Evolutionary conservation across 2,797 vertebrate genomes (phyloP), one percentile per base, ranked within the genome.

Genomic region (Okamejei kenojei): DNA sequence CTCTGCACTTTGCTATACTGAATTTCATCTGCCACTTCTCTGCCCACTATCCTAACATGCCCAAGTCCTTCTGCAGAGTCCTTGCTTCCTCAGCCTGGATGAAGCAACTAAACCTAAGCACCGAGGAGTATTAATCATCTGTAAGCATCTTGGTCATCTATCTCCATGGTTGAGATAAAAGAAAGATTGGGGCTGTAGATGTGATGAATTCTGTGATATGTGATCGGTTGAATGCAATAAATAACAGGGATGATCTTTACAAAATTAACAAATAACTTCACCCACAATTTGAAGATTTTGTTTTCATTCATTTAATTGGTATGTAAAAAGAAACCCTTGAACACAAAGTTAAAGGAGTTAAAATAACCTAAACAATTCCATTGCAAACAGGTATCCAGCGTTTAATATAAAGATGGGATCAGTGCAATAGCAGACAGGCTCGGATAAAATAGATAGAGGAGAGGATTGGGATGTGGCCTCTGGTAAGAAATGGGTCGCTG

Each of bases 201-300:
- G 8, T 10, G 38, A 32, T 82, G 45, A 61, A 82, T 82, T 23
- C 38, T 58, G 8, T 29, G 45, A 26, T 58, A 10, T 82, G 54
- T 29, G 80, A 10, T 54, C 13, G 54, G 26, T 11, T 4, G 61
- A 26, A 61, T 11, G 10, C 9, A 29, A 58, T 61, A 82, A 45
- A 29, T 61, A 65, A n/a, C 61, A 86, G 13, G 26, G 65, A 65
- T 15, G 7, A 35, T 65, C 29, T 65, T 88, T 88, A 65, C 29
- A 86, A 29, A 11, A 86, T 63, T 1, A 63, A 88, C 61, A 68
- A 88, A 68, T 88, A 88, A 68, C n/a, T 88, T 88, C 84, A 88
- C 15, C 61, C 61, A 23, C 29, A 68, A 61, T 29, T n/a, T 58
- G 26, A 58, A 84, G n/a, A 35, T 68, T 86, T 86, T 17, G 32